These are phyloP conservation scores for Oedothorax gibbosus DNA, from an alignment of 1,140 invertebrate species.

Conservation along the genomic window DNA sequence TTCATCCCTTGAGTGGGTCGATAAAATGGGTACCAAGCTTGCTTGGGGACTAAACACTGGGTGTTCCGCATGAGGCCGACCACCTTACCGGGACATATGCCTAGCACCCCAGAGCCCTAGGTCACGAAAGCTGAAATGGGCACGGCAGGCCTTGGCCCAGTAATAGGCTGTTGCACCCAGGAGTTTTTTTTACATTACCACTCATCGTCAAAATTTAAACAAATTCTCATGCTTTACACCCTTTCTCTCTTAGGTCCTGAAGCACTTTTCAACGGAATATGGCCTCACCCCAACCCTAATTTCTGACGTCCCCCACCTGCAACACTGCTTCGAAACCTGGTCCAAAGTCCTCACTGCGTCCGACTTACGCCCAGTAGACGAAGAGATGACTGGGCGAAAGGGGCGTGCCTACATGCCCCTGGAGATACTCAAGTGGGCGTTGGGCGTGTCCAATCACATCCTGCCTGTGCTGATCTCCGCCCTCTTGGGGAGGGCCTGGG, in stretches of 20 bases:
- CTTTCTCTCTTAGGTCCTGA: constrained; percentile 31
- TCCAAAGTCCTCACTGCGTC: constrained; percentile 38
- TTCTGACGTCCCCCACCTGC: constrained; percentile 48
- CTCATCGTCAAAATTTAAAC: no score
- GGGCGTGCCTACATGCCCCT: constrained; percentile 62
- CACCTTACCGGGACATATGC: no score
- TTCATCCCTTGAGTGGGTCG: no score
- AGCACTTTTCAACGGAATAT: constrained; percentile 39
- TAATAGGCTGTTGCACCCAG: no score
- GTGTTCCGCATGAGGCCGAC: no score
- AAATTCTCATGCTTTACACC: background rate
- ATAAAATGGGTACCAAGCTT: no score
- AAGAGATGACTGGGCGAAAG: constrained; percentile 42
- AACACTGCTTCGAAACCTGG: constrained; percentile 59
- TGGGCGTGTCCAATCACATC: constrained; percentile 82
- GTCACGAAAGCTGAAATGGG: no score
- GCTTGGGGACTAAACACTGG: no score
- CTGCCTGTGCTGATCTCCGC: constrained; percentile 84
- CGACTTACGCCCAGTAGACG: constrained; percentile 29
- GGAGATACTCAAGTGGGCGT: constrained; percentile 72
- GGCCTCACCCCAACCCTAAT: constrained; percentile 24
- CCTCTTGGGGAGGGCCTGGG: constrained; percentile 74
- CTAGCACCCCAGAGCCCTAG: no score
- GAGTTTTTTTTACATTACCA: no score
- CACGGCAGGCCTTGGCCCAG: no score